Evolutionary conservation across 1,140 invertebrate species (phyloP), one percentile per base, ranked within the genome.

Genomic region (Ctenoplectra terminalis): DNA sequence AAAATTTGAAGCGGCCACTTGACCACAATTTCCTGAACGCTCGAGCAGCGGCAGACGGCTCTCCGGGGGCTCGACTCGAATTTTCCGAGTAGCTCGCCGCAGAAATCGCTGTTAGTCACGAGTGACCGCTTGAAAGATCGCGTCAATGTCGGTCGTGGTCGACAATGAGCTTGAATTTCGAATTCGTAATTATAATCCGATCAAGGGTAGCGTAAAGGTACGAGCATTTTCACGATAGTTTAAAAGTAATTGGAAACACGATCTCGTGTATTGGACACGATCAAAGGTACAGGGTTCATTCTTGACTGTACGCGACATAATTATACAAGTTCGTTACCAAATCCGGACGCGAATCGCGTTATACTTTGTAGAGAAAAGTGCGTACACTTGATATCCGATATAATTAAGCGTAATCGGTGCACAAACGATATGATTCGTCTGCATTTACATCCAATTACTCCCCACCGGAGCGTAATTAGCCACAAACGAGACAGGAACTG

Each of bases 371-470:
- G 58, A 73, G 46, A 17, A 72, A 67, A 34, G 13, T 6, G 58
- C 20, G 43, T 29, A 26, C 26, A 15, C 23, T 5, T 8, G 37
- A 61, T 46, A 63, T 20, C 46, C 46, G 40, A 73, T 54, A 73
- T 69, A 73, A 80, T 80, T 63, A 80, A 73, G 9, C 77, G 58
- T 48, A 70, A 71, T 60, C 43, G 54, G n/a, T n/a, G 63, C 40
- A 23, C 46, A 23, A 52, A 63, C 69, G 69, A 73, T 64, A 73
- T 52, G 56, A 73, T 80, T 70, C 69, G 58, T 43, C 15, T 43
- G 15, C 58, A 73, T 80, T 80, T 64, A 80, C 58, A 80, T 73
- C 69, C 58, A 72, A 48, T 73, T 64, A 72, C 31, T 64, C 77
- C 29, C 2, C 23, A 26, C 40, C 40, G 60, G 6, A n/a, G 20